Conservation (phyloP, 2,113 vertebrate genomes). For the Polypterus bichir region DNA sequence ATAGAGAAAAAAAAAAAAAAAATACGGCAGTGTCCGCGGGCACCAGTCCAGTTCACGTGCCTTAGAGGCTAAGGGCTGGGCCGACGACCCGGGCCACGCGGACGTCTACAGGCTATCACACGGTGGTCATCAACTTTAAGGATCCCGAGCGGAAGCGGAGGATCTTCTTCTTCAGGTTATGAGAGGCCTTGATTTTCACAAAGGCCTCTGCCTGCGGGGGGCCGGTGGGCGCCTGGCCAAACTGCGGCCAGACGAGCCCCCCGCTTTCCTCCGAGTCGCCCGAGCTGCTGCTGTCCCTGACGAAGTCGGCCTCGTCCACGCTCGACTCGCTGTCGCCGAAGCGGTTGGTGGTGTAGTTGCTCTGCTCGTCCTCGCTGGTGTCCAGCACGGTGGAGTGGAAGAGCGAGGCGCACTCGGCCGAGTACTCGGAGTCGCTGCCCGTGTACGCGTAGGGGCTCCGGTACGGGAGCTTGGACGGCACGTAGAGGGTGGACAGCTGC, state of each 20-base stretch:
- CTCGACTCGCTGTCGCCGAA: slow-evolving; percentile 90
- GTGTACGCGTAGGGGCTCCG: slow-evolving; percentile 55
- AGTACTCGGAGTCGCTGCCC: slow-evolving; percentile 88
- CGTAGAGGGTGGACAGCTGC: slow-evolving; percentile 39
- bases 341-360: slow-evolving; percentile 83
- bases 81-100: not conserved
- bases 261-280: slow-evolving; percentile 76
- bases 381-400: slow-evolving; percentile 86
- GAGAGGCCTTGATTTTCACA: slow-evolving; percentile 89
- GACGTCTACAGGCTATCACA: slow-evolving; percentile 40
- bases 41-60: no score
- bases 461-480: slow-evolving; percentile 27
- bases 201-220: slow-evolving; percentile 58
- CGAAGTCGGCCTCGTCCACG: slow-evolving; percentile 66
- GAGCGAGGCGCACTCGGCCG: slow-evolving; percentile 80
- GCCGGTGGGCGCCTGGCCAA: slow-evolving; percentile 40
- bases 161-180: slow-evolving; percentile 92
- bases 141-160: slow-evolving; percentile 81
- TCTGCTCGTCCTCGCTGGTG: slow-evolving; percentile 79
- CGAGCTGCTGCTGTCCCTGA: slow-evolving; percentile 58
- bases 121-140: slow-evolving; percentile 89
- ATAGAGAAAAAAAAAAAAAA: no score
- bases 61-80: no score
- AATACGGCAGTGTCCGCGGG: no score
- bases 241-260: slow-evolving; percentile 74